phyloP scores from a whole-genome alignment of 2,888 invertebrate species.

The Aphodius sticticus region DNA sequence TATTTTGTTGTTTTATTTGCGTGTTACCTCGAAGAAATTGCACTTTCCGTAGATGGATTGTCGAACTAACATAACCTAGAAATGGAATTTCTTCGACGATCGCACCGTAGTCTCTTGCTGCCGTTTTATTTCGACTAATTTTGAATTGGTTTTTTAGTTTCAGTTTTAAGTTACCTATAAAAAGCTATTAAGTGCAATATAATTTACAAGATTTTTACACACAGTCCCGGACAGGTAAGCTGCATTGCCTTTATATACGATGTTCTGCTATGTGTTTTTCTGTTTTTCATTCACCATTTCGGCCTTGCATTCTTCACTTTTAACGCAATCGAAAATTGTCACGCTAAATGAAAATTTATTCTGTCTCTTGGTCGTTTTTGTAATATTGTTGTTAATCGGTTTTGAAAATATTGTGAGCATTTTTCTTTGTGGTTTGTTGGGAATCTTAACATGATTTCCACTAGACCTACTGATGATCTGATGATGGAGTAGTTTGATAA shows the following conservation, averaged over 20 bases:
- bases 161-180: slow-evolving; percentile 63
- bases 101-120: slow-evolving; percentile 14
- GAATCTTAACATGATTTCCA: neutral
- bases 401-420: neutral
- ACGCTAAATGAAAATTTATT: neutral
- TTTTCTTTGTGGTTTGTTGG: neutral
- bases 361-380: neutral
- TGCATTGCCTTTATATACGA: neutral
- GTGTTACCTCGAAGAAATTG: neutral
- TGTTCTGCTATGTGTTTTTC: slow-evolving; percentile 1
- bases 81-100: slow-evolving; percentile 5
- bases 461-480: too few relatives aligned
- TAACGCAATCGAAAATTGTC: neutral
- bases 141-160: slow-evolving; percentile 55
- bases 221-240: slow-evolving; percentile 14
- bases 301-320: neutral
- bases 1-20: neutral
- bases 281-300: slow-evolving; percentile 9
- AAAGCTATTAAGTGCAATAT: slow-evolving; percentile 22
- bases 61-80: neutral
- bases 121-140: slow-evolving; percentile 55
- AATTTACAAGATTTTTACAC: slow-evolving; percentile 20
- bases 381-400: neutral
- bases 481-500: too few relatives aligned
- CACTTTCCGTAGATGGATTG: neutral